Evolutionary conservation across 2,888 invertebrate species (phyloP).

Genomic region (Dorcus parallelipipedus): DNA sequence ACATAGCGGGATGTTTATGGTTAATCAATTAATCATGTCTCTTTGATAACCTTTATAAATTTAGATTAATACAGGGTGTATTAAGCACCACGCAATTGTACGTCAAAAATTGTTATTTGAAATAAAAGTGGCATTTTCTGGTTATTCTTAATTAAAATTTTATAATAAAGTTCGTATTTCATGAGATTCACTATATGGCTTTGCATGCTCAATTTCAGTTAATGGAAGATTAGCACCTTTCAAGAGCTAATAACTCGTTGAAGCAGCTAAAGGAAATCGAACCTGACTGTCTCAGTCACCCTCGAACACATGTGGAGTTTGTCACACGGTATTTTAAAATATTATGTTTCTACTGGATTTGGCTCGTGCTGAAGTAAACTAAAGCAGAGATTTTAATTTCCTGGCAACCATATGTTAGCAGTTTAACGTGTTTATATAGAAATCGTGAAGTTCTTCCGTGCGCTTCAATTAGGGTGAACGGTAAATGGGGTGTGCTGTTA

Average conservation of each 20-base stretch:
- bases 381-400: slow-evolving; percentile 39
- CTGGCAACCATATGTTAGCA: slow-evolving; percentile 13
- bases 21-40: no score
- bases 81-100: no score
- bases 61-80: no score
- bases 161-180: no score
- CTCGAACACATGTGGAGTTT: slow-evolving; percentile 26
- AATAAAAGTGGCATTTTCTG: no score
- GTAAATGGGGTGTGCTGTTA: slow-evolving; percentile 22
- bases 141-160: no score
- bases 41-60: no score
- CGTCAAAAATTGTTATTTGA: no score
- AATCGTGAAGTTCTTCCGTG: slow-evolving; percentile 3
- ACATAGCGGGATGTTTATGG: no score
- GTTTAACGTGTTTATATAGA: slow-evolving; percentile 2
- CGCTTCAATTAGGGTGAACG: slow-evolving; percentile 15
- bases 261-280: neutral
- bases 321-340: slow-evolving; percentile 38
- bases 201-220: no score
- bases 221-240: slow-evolving; percentile 1
- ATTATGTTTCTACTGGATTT: slow-evolving; percentile 40
- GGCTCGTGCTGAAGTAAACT: slow-evolving; percentile 42
- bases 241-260: slow-evolving; percentile 7
- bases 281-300: slow-evolving; percentile 7
- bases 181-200: no score